Conservation (phyloP, 2,113 vertebrate genomes). For the Aix galericulata region DNA sequence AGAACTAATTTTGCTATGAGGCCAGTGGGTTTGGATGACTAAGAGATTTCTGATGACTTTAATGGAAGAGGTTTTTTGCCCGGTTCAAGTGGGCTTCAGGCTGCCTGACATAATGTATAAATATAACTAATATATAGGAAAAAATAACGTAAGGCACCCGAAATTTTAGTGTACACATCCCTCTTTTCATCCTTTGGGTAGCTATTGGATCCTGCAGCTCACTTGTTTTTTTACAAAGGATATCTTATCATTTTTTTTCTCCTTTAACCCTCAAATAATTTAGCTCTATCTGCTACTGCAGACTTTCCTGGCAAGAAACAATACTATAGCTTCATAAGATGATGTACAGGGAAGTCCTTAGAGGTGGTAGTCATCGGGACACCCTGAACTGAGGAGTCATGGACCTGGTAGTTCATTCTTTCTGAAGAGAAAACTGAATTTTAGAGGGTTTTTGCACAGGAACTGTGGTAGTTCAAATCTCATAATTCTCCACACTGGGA, state of each 20-base stretch:
- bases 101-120: not conserved
- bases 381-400: not conserved
- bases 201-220: not conserved
- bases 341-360: not conserved
- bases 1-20: not conserved
- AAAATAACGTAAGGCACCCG: not conserved
- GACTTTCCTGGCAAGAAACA: not conserved
- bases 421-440: not conserved
- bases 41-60: not conserved
- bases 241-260: not conserved
- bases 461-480: not conserved
- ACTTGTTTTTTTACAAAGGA: not conserved
- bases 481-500: slow-evolving; percentile 13
- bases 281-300: not conserved
- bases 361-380: not conserved
- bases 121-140: not conserved
- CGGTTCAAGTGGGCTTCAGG: not conserved
- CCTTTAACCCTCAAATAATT: not conserved
- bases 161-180: not conserved
- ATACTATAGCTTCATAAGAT: not conserved
- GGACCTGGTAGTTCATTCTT: not conserved
- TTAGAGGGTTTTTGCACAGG: not conserved
- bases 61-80: not conserved
- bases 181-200: not conserved
- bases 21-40: not conserved